Conservation (phyloP, 2,113 vertebrate genomes). For the Mastomys coucha region DNA sequence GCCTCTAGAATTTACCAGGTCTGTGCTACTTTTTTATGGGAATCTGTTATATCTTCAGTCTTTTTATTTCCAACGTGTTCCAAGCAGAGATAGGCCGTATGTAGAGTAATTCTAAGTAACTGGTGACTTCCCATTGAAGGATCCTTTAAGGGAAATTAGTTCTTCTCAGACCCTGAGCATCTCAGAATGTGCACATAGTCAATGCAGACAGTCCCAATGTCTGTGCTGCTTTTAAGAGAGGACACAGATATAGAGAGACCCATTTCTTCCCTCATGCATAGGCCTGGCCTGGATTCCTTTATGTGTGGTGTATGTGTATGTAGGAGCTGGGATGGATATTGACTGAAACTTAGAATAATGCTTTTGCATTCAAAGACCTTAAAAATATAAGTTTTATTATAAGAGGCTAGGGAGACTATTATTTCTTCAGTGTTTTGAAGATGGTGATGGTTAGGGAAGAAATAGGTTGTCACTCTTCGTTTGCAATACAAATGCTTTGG, state of each 20-base stretch:
- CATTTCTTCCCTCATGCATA: fast-evolving
- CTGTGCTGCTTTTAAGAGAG: neutral
- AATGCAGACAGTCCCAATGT: neutral
- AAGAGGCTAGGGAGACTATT: neutral
- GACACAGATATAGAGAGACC: neutral
- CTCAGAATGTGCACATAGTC: neutral
- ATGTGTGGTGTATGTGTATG: neutral
- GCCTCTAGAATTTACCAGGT: neutral
- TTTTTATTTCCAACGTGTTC: neutral
- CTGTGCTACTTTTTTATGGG: neutral
- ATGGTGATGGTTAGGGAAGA: neutral
- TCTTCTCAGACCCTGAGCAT: neutral
- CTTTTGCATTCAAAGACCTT: slow-evolving; percentile 23
- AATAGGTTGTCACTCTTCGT: neutral
- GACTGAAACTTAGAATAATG: neutral
- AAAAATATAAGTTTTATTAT: neutral
- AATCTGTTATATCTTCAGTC: neutral
- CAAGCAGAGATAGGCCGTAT: neutral
- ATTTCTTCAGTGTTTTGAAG: neutral
- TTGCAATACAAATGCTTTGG: neutral
- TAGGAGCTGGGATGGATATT: neutral
- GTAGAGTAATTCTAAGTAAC: neutral
- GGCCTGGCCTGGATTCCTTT: neutral
- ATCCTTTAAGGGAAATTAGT: neutral
- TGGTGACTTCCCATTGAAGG: neutral